These are phyloP conservation scores for Alethe diademata DNA, from an alignment of 2,113 vertebrate genomes.

Conservation along the genomic window DNA sequence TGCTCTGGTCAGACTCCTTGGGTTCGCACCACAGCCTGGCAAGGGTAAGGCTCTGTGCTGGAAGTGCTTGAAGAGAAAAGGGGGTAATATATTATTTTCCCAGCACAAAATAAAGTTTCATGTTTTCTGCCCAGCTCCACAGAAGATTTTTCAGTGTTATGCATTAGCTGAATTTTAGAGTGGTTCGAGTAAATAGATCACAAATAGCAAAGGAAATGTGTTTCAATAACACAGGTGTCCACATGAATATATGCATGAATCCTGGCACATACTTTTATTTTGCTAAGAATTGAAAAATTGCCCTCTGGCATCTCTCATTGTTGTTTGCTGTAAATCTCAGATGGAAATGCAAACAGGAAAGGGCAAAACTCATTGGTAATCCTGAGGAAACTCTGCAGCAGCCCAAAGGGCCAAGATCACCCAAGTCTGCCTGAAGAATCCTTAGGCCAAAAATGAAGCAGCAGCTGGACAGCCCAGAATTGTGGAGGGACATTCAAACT, in stretches of 20 bases:
- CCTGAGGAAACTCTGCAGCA: neutral
- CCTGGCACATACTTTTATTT: slow-evolving; percentile 44
- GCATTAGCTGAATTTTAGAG: slow-evolving; percentile 26
- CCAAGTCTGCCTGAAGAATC: neutral
- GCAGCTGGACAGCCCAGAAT: neutral
- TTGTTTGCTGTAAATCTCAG: slow-evolving; percentile 29
- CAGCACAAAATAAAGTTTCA: neutral
- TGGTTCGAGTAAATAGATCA: slow-evolving; percentile 17
- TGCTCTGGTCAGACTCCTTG: neutral
- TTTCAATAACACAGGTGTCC: slow-evolving; percentile 60
- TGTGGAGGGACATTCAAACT: neutral
- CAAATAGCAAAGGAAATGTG: slow-evolving; percentile 47
- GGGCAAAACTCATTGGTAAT: neutral
- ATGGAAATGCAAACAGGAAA: slow-evolving; percentile 11
- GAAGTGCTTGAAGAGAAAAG: neutral
- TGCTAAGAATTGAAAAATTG: slow-evolving; percentile 53
- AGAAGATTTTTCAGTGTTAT: slow-evolving; percentile 20
- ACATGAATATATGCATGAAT: slow-evolving; percentile 63
- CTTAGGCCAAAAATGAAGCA: neutral
- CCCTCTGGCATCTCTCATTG: slow-evolving; percentile 39
- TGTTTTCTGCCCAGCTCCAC: neutral
- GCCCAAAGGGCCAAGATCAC: neutral
- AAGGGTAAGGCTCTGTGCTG: neutral
- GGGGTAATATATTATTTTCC: neutral
- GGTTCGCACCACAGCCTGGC: neutral